phyloP scores from a whole-genome alignment of 2,797 vertebrate genomes.

The Kryptolebias ocellatus region DNA sequence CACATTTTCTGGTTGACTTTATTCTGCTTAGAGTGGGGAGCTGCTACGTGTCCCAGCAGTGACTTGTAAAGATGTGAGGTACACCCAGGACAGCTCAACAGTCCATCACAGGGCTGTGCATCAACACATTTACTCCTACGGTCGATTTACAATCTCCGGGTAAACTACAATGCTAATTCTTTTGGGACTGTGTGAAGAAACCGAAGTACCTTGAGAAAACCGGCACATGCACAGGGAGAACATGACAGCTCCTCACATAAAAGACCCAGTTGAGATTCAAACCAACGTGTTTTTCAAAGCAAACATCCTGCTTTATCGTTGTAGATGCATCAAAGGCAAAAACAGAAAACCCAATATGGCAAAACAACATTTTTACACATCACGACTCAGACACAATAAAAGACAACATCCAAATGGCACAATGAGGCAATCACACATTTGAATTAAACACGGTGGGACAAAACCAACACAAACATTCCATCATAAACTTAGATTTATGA shows the following conservation, averaged over 20 bases:
- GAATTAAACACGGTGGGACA: no score
- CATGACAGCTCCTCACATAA: no score
- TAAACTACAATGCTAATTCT: neutral
- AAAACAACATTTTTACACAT: no score
- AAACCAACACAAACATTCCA: constrained; percentile 3
- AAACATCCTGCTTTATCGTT: no score
- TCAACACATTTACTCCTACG: no score
- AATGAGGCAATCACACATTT: no score
- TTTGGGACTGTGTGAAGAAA: neutral
- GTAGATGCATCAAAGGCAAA: no score
- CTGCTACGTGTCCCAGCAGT: neutral
- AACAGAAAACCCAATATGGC: no score
- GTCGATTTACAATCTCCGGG: neutral
- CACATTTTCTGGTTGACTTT: neutral
- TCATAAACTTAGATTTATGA: constrained; percentile 26
- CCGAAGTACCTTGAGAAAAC: neutral
- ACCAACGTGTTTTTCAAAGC: no score
- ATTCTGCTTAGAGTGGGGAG: neutral
- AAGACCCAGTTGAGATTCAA: no score
- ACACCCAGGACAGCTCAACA: neutral
- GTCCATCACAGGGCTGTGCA: neutral
- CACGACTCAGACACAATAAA: no score
- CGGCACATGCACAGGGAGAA: constrained; percentile 3
- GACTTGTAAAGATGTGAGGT: neutral
- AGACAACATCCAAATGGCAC: no score